Evolutionary conservation across 2,113 vertebrate species (phyloP), one percentile per base, ranked within the genome.

Genomic region (Rana temporaria): DNA sequence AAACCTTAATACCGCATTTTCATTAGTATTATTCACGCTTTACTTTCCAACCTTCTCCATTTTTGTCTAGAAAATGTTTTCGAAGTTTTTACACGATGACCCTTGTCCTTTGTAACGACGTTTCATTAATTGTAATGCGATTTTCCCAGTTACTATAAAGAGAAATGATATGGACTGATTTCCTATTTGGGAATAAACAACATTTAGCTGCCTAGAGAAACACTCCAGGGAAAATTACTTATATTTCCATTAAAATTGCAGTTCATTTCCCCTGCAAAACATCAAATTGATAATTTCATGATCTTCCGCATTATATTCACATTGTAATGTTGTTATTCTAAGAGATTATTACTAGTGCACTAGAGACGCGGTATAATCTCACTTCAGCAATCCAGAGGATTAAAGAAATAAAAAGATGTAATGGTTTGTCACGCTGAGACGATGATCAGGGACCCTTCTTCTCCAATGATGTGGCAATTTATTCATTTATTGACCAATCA

Each of bases 221-320:
- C 32, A 57, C 53, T 73, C 70, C 18, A n/a, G 70, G 70, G 55
- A 59, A 73, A 72, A 30, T 72, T 7, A 19, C n/a, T 72, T 72
- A 19, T 19, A 34, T n/a, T 14, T n/a, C 53, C 30, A 73, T 60
- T 60, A 26, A 38, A 34, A 60, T n/a, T 74, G 12, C 18, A 17
- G 17, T 19, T 73, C 20, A 57, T 59, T 60, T 60, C 55, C 56
- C 24, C 20, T 26, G 6, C 55, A 59, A 59, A 16, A 38, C 55
- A 74, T 32, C 19, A 34, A 22, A 60, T 32, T 57, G 24, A 73
- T 73, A 57, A 32, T 34, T 6, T 73, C 17, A 59, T 73, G 26
- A 24, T 15, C 15, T 68, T 16, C 18, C 14, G 20, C 66, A 19
- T 67, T 67, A 22, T 67, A 34, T 67, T 67, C 32, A 42, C 16